Base-by-base conservation (phyloP, 2,888 invertebrate species). In the Platycheirus rosarum region DNA sequence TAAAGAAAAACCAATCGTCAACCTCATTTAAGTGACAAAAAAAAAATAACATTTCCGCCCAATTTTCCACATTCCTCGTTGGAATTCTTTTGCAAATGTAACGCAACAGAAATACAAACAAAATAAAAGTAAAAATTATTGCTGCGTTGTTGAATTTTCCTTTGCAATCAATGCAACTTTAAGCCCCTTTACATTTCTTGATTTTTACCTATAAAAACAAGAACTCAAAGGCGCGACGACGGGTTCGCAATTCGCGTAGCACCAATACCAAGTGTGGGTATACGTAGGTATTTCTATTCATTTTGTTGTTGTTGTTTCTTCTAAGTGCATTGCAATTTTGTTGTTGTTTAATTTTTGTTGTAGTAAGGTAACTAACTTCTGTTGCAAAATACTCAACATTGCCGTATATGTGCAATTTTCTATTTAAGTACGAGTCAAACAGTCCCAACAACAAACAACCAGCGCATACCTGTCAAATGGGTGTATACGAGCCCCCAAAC, bases 401-500 rank as follows among this genome's bases (percentile, higher is more conserved):
- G 44, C 77, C 71, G 37, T 82, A 71, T 71, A 77, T 71, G 77
- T 73, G 62, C 63, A 77, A 77, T 82, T 77, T 77, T 82, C 71
- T 82, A 82, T 82, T 49, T 68, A 82, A 62, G 77, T 71, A 42
- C 77, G 55, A 65, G 79, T 53, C 29, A 69, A 74, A 49, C 26
- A 66, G 63, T 55, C 51, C 37, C 49, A 76, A 71, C 71, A 82
- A 76, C 62, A 71, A 75, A 76, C 65, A 76, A 60, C 57, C 65
- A 80, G 37, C 42, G 71, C 82, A 82, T 82, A 71, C 77, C 77
- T 82, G 82, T 82, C 73, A 82, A 77, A 77, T 82, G 77, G 77
- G 73, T 77, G 77, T 82, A 77, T 82, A 82, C 82, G 82, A 82
- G 82, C 82, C 82, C 77, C 82, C 82, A 82, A 77, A 79, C 79